Percentiles rank a stretch among this genome's conserved stretches.
Evolutionary conservation across 1,140 invertebrate species (phyloP).

Genomic region (Drosophila ohnishii): DNA sequence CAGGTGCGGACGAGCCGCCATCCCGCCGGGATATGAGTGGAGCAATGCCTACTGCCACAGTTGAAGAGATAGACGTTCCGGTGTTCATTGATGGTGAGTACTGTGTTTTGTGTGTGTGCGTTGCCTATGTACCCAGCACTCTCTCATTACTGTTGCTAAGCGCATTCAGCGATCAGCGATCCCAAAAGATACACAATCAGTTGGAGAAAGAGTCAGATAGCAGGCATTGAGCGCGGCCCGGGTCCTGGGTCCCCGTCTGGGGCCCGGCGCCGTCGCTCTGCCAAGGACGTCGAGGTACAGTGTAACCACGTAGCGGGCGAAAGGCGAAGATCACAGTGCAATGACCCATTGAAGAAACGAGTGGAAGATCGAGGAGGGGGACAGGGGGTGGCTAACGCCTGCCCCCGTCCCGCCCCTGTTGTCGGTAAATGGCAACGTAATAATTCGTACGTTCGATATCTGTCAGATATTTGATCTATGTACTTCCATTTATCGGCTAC

Average conservation of each 20-base stretch:
- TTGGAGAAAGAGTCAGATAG: slow-evolving; percentile 78
- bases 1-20: slow-evolving; percentile 75
- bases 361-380: slow-evolving; percentile 19
- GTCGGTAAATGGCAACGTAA: slow-evolving; percentile 43
- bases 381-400: not conserved
- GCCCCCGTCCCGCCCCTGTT: slow-evolving; percentile 3
- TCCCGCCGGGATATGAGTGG: slow-evolving; percentile 80
- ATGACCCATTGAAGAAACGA: slow-evolving; percentile 74
- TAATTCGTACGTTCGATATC: slow-evolving; percentile 32
- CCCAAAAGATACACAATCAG: slow-evolving; percentile 58
- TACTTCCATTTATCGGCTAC: slow-evolving; percentile 40
- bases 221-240: slow-evolving; percentile 52
- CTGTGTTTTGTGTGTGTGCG: slow-evolving; percentile 79
- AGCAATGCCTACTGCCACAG: slow-evolving; percentile 83
- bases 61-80: slow-evolving; percentile 83
- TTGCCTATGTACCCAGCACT: slow-evolving; percentile 77
- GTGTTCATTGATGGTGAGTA: slow-evolving; percentile 83
- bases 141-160: slow-evolving; percentile 72
- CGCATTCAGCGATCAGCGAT: slow-evolving; percentile 19
- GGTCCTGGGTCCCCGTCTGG: not conserved
- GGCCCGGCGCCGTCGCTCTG: slow-evolving; percentile 30
- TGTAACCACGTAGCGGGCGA: slow-evolving; percentile 64
- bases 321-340: slow-evolving; percentile 75
- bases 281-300: slow-evolving; percentile 77
- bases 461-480: slow-evolving; percentile 25